Base-by-base conservation (phyloP, 2,797 vertebrate genomes). In the Sebastiscus tertius region DNA sequence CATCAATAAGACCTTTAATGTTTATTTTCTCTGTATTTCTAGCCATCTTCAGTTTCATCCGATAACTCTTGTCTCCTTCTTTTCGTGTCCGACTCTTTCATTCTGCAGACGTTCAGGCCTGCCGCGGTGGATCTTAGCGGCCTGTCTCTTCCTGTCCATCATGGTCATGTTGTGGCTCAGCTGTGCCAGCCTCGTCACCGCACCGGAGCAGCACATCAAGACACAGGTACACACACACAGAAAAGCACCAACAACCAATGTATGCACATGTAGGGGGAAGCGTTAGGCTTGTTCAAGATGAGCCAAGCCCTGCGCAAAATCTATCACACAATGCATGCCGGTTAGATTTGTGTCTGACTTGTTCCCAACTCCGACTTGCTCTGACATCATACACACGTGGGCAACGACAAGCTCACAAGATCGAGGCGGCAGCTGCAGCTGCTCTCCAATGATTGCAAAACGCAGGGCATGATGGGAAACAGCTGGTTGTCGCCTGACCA, bases 101-200 rank as follows among this genome's bases (percentile, higher is more conserved):
- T 42, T 59, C 55, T 81, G 2, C 93, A 99, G 98, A 92, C 98
- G 98, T 87, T 99, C 98, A 0, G 98, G 98, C 20, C 96, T 99
- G 72, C 98, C 98, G 0, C 97, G 98, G 33, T 99, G 98, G 98
- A 97, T 99, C 90, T 94, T 99, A 90, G 97, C 97, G 0, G 97
- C 97, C 63, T 99, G 98, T 86, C 97, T 99, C 88, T 97, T 99
- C 94, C 94, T 99, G 70, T 99, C 98, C 7, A 96, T 99, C 92
- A 95, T 99, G 96, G 97, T 99, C 80, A 98, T 99, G 97, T 86
- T 99, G 84, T 99, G 98, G 98, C 96, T 99, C 61, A 98, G 98
- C 93, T 99, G 98, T 13, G 98, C 98, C 91, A 98, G 97, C 22
- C 91, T 99, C 39, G 97, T 98, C 87, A 98, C 98, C 0, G 97